Conservation (phyloP, 2,113 vertebrate species). For the Phocoena phocoena region DNA sequence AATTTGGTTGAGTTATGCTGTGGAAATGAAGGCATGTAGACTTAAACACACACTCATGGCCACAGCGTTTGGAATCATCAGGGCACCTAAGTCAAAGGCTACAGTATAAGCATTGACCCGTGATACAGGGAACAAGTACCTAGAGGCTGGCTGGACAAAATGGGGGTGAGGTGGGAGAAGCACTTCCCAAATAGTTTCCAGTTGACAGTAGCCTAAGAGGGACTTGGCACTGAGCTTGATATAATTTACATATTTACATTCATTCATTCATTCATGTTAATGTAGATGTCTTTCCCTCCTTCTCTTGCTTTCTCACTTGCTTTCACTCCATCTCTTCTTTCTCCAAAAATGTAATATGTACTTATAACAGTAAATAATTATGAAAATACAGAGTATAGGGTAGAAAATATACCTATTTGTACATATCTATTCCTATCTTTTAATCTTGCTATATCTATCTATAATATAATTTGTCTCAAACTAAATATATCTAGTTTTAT, state of each 20-base stretch:
- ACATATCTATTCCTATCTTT: neutral
- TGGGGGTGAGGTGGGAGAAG: neutral
- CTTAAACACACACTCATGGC: neutral
- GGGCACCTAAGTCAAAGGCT: neutral
- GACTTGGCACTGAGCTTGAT: neutral
- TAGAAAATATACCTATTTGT: constrained; percentile 8
- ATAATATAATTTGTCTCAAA: neutral
- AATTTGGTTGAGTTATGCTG: neutral
- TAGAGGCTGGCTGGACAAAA: neutral
- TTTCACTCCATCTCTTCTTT: neutral
- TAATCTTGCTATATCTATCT: neutral
- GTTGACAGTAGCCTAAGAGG: neutral
- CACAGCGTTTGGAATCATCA: neutral
- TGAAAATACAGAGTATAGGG: neutral
- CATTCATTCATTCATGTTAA: neutral
- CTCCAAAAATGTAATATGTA: neutral
- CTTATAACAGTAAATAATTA: neutral
- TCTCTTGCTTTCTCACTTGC: neutral
- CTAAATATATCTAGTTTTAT: neutral
- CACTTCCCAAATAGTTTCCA: neutral
- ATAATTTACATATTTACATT: neutral
- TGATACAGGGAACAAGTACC: neutral
- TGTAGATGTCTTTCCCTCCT: neutral
- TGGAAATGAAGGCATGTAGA: neutral
- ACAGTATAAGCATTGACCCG: neutral